Conservation (phyloP, 37 sponge, comb jelly and placozoan genomes). For the Aplysina aerophoba region DNA sequence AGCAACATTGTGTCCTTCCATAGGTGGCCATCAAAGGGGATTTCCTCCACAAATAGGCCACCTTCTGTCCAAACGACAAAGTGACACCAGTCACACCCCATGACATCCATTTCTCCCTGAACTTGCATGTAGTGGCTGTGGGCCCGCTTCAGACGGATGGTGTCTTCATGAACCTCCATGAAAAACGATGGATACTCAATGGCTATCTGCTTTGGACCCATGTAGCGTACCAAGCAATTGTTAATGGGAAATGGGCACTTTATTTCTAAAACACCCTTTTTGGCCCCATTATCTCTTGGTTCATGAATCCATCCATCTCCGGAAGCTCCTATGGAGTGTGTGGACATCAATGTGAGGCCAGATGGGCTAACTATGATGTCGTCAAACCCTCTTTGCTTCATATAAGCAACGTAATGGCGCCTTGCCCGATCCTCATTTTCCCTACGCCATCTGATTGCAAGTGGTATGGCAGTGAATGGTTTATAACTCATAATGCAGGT, state of each 20-base stretch:
- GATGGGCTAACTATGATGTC: not conserved
- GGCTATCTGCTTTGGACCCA: not conserved
- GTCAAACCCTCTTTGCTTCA: not conserved
- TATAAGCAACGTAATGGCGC: not conserved
- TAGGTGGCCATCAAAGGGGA: not conserved
- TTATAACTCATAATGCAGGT: slow-evolving; percentile 12
- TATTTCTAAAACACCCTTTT: slow-evolving; percentile 13
- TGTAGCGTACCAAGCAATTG: not conserved
- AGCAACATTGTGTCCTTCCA: not conserved
- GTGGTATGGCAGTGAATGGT: not conserved
- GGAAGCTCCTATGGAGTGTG: slow-evolving; percentile 2
- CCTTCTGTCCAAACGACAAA: slow-evolving; percentile 27
- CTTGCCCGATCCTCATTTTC: slow-evolving; percentile 8
- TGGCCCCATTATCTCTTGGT: not conserved
- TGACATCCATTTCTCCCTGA: slow-evolving; percentile 19
- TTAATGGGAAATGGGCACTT: slow-evolving; percentile 30
- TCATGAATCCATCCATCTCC: not conserved
- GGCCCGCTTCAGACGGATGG: not conserved
- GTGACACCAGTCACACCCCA: slow-evolving; percentile 4
- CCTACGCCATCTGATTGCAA: not conserved
- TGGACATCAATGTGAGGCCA: not conserved
- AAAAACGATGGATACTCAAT: not conserved
- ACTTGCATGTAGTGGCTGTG: not conserved
- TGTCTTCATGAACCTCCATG: not conserved
- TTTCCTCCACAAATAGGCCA: not conserved